A percentile compares a stretch with the other conserved stretches of the same genome.
Evolutionary conservation across 2,797 vertebrate species (phyloP).

Genomic region (Bovichtus diacanthus): DNA sequence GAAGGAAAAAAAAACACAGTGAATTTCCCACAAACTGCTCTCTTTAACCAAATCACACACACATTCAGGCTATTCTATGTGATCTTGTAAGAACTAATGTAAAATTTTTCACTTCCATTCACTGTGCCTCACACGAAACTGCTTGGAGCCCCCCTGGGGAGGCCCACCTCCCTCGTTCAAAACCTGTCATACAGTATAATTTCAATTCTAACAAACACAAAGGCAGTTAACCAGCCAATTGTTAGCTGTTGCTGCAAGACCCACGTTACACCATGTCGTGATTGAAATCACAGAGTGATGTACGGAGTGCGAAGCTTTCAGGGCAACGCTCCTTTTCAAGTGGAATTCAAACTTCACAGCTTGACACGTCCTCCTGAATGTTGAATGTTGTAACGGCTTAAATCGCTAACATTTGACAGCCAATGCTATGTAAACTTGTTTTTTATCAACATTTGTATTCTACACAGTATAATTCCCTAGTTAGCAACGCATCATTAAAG

Average conservation of each 20-base stretch:
- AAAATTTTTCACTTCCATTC: no score
- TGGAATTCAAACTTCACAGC: not conserved
- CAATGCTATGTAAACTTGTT: not conserved
- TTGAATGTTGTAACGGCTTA: not conserved
- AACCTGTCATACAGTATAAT: no score
- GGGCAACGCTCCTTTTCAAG: not conserved
- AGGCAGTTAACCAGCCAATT: not conserved
- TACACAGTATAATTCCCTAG: not conserved
- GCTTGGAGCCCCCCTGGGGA: no score
- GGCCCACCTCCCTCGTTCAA: no score
- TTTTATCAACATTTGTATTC: not conserved
- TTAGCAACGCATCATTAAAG: not conserved
- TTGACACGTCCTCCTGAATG: not conserved
- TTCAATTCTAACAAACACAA: not conserved
- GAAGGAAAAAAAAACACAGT: no score
- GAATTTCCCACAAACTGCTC: no score
- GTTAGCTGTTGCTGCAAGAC: no score
- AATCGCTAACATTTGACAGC: not conserved
- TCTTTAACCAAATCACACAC: no score
- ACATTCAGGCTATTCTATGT: no score
- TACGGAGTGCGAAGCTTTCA: not conserved
- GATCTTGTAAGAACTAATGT: no score
- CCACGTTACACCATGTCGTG: not conserved
- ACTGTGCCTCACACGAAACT: no score
- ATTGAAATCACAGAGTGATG: not conserved